These are phyloP conservation scores for Microchirus variegatus DNA, from an alignment of 2,797 vertebrate species.

Conservation along the genomic window DNA sequence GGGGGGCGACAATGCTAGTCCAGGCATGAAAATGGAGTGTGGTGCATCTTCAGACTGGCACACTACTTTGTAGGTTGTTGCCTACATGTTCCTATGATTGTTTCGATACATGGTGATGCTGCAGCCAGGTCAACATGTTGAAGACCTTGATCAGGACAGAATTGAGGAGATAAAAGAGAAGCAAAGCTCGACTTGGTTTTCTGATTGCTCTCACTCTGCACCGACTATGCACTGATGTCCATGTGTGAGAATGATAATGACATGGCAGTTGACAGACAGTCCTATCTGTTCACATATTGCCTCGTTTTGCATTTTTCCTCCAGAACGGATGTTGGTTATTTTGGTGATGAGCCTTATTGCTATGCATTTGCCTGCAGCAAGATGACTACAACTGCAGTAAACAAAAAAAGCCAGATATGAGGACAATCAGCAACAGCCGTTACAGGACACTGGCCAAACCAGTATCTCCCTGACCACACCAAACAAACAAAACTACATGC, in stretches of 20 bases:
- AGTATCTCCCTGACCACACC: constrained; percentile 57
- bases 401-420: constrained; percentile 63
- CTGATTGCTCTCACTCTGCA: constrained; percentile 18
- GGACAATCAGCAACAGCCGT: constrained; percentile 57
- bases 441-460: constrained; percentile 46
- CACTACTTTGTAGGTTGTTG: constrained; percentile 23
- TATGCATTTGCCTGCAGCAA: constrained; percentile 46
- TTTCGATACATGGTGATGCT: constrained; percentile 39
- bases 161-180: constrained; percentile 5
- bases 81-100: constrained; percentile 34
- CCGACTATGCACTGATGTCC: constrained; percentile 35
- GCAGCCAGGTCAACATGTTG: constrained; percentile 4
- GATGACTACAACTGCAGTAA: constrained; percentile 57
- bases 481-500: constrained; percentile 40
- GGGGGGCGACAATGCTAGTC: constrained; percentile 15
- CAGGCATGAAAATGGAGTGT: constrained; percentile 12
- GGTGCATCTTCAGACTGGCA: constrained; percentile 27
- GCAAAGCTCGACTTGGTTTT: constrained; percentile 15
- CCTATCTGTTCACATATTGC: constrained; percentile 60
- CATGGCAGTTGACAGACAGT: constrained; percentile 60
- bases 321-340: constrained; percentile 64
- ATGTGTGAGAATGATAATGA: constrained; percentile 61
- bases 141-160: constrained; percentile 27
- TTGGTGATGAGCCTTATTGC: constrained; percentile 46
- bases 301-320: constrained; percentile 59